Evolutionary conservation across 1,140 invertebrate species (phyloP).

Genomic region (Drosophila bocqueti): DNA sequence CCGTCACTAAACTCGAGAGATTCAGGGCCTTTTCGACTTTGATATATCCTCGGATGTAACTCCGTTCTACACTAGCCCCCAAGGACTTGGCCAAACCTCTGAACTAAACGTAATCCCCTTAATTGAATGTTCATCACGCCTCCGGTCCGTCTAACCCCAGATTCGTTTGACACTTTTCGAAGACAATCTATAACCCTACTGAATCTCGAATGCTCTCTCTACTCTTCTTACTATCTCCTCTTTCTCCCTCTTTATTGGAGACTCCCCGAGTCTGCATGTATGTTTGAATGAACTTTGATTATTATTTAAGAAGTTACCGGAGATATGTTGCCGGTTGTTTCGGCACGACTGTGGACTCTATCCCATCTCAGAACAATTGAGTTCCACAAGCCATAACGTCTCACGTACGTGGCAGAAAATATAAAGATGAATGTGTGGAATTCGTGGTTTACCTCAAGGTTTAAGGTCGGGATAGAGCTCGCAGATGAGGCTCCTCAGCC

Average conservation of each 20-base stretch:
- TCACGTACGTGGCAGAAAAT: neutral
- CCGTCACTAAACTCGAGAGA: constrained; percentile 57
- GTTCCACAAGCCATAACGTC: neutral
- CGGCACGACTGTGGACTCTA: constrained; percentile 13
- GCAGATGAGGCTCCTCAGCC: constrained; percentile 4
- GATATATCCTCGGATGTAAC: constrained; percentile 11
- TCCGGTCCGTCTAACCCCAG: constrained; percentile 8
- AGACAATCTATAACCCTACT: constrained; percentile 14
- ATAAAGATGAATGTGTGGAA: neutral
- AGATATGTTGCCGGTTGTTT: constrained; percentile 20
- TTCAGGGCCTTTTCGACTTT: constrained; percentile 6
- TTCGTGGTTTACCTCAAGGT: neutral
- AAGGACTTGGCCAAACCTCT: neutral
- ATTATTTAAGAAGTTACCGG: constrained; percentile 26
- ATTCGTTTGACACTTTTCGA: constrained; percentile 8
- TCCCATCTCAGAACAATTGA: neutral
- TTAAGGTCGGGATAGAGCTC: constrained; percentile 1
- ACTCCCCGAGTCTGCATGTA: constrained; percentile 56
- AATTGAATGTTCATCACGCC: constrained; percentile 45
- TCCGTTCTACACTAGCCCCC: neutral
- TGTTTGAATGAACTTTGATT: constrained; percentile 49
- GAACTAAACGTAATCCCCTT: constrained; percentile 18
- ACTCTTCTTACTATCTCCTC: constrained; percentile 2
- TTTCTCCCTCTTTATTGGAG: constrained; percentile 11
- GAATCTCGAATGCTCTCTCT: constrained; percentile 19